Base-by-base conservation (phyloP, 1,140 invertebrate genomes). In the Drosophila pachea region DNA sequence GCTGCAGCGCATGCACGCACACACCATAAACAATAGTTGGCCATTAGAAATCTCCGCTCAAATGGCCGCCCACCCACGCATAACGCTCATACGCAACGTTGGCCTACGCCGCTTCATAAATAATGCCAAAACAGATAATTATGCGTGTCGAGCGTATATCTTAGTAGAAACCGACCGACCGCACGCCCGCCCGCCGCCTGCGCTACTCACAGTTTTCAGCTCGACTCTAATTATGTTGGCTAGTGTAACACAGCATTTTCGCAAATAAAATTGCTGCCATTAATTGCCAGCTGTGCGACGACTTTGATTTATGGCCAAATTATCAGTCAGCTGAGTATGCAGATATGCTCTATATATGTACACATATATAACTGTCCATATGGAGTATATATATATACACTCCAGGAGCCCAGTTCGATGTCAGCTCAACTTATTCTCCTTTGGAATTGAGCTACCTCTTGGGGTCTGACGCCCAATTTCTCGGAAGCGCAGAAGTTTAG, bases 41-140 rank as follows among this genome's bases (percentile, higher is more conserved):
- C 63, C 78, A 81, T 81, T 83, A 75, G 76, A 75, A 71, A 71
- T 68, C 50, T 55, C 84, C 73, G 76, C 76, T 86, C 65, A 82
- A 84, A 82, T 82, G 76, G 78, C 61, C 69, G 61, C 75, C 78
- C 78, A 69, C 75, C 79, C 78, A 82, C 78, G 78, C 79, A 82
- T 68, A 78, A 52, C 76, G 60, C 81, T 76, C 73, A 86, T 84
- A 84, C 79, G 79, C 79, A 84, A 68, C 64, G 73, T 79, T 60
- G 54, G 52, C 78, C 78, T 1, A 14, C 7, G 40, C 61, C 53
- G 66, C 65, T 70, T 76, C 69, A 86, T 84, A 84, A 84, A 84
- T 84, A 79, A 84, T 81, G 58, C 79, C 62, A 68, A 65, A 40
- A 43, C 62, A 84, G 81, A 83, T 84, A 84, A 84, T 84, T 84